Evolutionary conservation across 2,888 invertebrate genomes (phyloP), one percentile per base, ranked within the genome.

Genomic region (Xylophagus ater): DNA sequence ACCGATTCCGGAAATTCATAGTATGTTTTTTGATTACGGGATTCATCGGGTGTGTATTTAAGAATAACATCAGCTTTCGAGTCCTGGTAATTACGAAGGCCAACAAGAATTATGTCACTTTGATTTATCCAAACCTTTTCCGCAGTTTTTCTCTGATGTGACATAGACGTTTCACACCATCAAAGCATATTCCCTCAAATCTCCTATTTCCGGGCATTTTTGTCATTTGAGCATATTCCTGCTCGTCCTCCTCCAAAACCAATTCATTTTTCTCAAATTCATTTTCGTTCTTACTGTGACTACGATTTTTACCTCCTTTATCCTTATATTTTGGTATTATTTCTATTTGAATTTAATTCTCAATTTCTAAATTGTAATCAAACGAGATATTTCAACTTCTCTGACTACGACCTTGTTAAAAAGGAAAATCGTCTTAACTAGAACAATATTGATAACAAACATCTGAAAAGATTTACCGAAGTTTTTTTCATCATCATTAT

Each of bases 261-360:
- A 98, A 76, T 69, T 98, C 98, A 73, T 98, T 82, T 70, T 98
- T 98, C 63, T 96, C 94, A 42, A 94, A 92, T 73, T 98, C 98
- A 67, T 98, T 98, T 71, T 98, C 98, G 65, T 98, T 98, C 79
- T 98, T 98, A 68, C 98, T 98, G 71, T 98, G 84, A 70, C 97
- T 86, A 62, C 98, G 81, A 73, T 98, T 98, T 78, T 98, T 98
- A 76, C 98, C 98, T 83, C 98, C 98, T 83, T 98, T 98, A 82
- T 98, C 97, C 64, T 75, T 73, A 65, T 74, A 72, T 62, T 74
- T 73, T 62, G 73, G 73, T 72, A 72, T 73, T 51, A n/a, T n/a
- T n/a, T n/a, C n/a, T n/a, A n/a, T n/a, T n/a, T n/a, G n/a, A n/a
- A n/a, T n/a, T n/a, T n/a, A n/a, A n/a, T n/a, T n/a, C n/a, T n/a